phyloP scores from a whole-genome alignment of 2,797 vertebrate genomes.

The Hozukius guyotensis region DNA sequence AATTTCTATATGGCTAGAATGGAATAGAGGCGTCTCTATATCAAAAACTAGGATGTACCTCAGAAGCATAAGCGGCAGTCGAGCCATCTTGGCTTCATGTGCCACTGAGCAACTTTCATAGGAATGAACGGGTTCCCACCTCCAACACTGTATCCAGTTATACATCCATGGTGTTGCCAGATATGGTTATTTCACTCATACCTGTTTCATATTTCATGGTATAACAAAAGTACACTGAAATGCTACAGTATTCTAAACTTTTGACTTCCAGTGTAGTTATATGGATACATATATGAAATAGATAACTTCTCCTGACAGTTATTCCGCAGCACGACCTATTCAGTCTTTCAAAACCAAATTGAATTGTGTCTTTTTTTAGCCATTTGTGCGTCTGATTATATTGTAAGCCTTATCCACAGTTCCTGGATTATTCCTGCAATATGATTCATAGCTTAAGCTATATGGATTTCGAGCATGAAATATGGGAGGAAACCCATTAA shows the following conservation, averaged over 20 bases:
- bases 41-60: too few species aligned
- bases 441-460: conserved; percentile 58
- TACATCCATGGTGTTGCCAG: not conserved
- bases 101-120: not conserved
- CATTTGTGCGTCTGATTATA: conserved; percentile 45
- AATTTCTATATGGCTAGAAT: too few species aligned
- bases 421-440: conserved; percentile 55
- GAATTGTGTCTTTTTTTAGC: conserved; percentile 46
- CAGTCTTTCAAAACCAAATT: conserved; percentile 48
- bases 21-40: too few species aligned
- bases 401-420: conserved; percentile 52
- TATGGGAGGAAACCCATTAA: conserved; percentile 44
- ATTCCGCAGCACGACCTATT: not conserved
- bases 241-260: not conserved
- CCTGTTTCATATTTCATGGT: not conserved
- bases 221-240: not conserved
- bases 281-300: conserved; percentile 2
- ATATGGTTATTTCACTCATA: not conserved
- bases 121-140: not conserved
- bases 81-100: not conserved
- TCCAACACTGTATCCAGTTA: not conserved
- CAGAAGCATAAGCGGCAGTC: not conserved
- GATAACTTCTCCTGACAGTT: conserved; percentile 26
- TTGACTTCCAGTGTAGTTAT: not conserved
- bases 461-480: conserved; percentile 54